Evolutionary conservation across 30 jellyfish, hydroid and myxozoan genomes (phyloP).

Genomic region (Catostylus mosaicus): DNA sequence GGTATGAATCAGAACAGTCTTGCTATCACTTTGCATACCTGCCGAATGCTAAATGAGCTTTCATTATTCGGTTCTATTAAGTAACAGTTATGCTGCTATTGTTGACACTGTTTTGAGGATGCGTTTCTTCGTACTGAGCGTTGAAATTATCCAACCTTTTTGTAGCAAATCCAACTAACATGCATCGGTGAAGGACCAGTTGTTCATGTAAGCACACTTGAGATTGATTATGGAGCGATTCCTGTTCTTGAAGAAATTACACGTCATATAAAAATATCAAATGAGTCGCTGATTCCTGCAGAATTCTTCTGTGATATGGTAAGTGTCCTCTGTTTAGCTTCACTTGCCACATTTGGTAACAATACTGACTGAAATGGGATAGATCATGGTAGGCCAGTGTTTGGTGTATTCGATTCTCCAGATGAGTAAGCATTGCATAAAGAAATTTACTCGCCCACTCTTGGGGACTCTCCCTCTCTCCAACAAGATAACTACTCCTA

Average conservation of each 20-base stretch:
- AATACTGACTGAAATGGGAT: not conserved
- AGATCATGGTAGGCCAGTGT: not conserved
- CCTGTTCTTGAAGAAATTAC: constrained; percentile 82
- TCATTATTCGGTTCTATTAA: not conserved
- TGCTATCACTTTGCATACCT: no score
- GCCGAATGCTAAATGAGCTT: not conserved
- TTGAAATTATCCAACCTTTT: not conserved
- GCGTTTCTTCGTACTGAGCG: not conserved
- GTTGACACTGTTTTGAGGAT: no score
- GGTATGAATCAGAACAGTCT: no score
- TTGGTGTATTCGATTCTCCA: no score
- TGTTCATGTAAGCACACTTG: constrained; percentile 71
- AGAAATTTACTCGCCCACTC: no score
- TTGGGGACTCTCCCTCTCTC: no score
- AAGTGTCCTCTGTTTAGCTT: constrained; percentile 1
- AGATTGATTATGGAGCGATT: constrained; percentile 78
- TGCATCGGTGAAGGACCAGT: constrained; percentile 99
- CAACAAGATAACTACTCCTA: no score
- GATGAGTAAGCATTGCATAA: no score
- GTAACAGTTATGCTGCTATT: no score
- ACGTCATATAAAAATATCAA: constrained; percentile 59
- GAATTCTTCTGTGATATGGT: constrained; percentile 88
- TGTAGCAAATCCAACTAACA: constrained; percentile 74
- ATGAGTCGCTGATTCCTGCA: constrained; percentile 95
- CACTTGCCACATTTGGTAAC: no score